Evolutionary conservation across 2,113 vertebrate species (phyloP), one percentile per base, ranked within the genome.

Genomic region (Leptobrachium leishanense): DNA sequence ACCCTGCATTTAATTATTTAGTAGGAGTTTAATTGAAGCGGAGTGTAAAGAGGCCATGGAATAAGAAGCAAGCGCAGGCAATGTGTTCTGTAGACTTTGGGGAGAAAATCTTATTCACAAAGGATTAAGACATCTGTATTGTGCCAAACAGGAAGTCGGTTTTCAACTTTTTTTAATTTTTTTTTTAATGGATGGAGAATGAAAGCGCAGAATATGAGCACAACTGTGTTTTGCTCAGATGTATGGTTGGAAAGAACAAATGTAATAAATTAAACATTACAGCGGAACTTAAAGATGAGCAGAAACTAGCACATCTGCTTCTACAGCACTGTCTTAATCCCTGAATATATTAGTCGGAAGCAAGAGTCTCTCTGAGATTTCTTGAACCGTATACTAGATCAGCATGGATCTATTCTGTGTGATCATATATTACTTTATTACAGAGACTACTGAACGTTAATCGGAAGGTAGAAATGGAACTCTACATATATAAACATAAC

Each of bases 201-300:
- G 84, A 87, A 86, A 88, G 83, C 85, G 87, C 62, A 53, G 81
- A 87, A 85, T 84, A 88, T 82, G 85, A 86, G 81, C 83, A 54
- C 75, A 82, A 79, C 83, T 85, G 59, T 3, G 50, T 88, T 90
- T 87, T 89, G 91, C 91, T 91, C 88, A 90, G 89, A 91, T 92
- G 85, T 87, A 88, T 87, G 82, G 88, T 90, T 88, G 88, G 88
- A 85, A 89, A 88, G 86, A 84, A 71, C 84, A 76, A 85, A 85
- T 84, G 85, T 88, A 83, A 91, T 94, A 91, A 92, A 93, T 92
- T 90, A 92, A 92, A 90, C 89, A 92, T 91, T 88, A 85, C 85
- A 86, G 68, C 84, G 78, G 63, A 42, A 87, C 82, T 63, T 82
- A 85, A 88, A 89, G 85, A 85, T 67, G 80, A 85, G 82, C 85